These are phyloP conservation scores for Gisinianus flammeolus DNA, from an alignment of 2,888 invertebrate genomes.

Conservation along the genomic window DNA sequence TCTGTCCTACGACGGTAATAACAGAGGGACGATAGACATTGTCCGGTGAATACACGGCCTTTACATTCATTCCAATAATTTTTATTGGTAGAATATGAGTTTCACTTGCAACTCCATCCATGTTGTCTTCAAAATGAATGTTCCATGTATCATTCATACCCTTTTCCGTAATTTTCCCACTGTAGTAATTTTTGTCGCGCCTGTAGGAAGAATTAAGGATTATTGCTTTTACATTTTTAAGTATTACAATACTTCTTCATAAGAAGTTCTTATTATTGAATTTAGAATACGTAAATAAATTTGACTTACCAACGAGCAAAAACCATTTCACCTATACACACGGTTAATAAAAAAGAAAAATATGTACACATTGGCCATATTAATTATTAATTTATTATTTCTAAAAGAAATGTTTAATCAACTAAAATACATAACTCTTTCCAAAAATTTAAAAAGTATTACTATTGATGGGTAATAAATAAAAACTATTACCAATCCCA, in stretches of 20 bases:
- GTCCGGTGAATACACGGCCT: slow-evolving; percentile 54
- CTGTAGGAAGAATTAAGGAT: too few relatives aligned
- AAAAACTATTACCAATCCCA: slow-evolving; percentile 25
- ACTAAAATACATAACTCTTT: too few relatives aligned
- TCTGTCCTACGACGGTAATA: slow-evolving; percentile 53
- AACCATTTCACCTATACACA: slow-evolving; percentile 61
- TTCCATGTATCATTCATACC: slow-evolving; percentile 68
- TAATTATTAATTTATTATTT: too few relatives aligned
- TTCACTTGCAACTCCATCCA: slow-evolving; percentile 56
- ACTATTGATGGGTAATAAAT: not conserved
- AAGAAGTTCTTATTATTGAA: too few relatives aligned
- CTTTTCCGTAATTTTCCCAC: slow-evolving; percentile 68
- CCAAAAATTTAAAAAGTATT: not conserved
- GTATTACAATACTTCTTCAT: too few relatives aligned
- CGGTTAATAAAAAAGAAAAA: too few relatives aligned
- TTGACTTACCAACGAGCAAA: slow-evolving; percentile 75
- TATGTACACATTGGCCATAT: too few relatives aligned
- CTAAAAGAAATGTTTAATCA: too few relatives aligned
- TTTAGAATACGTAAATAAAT: too few relatives aligned
- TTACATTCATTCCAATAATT: slow-evolving; percentile 50
- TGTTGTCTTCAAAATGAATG: slow-evolving; percentile 70
- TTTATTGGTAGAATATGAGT: slow-evolving; percentile 56
- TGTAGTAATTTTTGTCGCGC: slow-evolving; percentile 72
- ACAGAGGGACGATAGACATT: slow-evolving; percentile 46
- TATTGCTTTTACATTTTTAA: too few relatives aligned